Conservation (phyloP, 2,797 vertebrate species). For the Falco peregrinus region DNA sequence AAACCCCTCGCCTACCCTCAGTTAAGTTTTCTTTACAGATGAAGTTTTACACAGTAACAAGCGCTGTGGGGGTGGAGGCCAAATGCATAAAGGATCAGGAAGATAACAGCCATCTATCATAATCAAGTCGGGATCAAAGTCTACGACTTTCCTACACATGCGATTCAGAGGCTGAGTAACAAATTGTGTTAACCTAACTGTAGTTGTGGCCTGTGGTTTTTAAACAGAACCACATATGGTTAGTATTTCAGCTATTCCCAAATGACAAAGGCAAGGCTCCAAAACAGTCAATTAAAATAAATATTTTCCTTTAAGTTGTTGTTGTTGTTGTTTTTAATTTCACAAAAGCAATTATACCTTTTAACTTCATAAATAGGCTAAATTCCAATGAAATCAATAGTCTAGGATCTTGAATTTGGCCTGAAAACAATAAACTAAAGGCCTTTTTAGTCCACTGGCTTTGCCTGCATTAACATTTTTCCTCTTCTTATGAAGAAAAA, state of each 20-base stretch:
- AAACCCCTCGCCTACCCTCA: neutral
- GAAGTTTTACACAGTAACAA: neutral
- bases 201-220: constrained; percentile 26
- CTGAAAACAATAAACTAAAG: neutral
- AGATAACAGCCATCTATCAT: neutral
- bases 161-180: neutral
- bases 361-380: neutral
- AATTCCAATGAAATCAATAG: neutral
- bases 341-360: neutral
- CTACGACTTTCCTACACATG: neutral
- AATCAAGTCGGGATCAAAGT: neutral
- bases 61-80: neutral
- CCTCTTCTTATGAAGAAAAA: neutral
- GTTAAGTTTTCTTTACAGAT: neutral
- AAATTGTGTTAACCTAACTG: constrained; percentile 2
- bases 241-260: constrained; percentile 32
- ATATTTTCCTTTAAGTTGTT: neutral
- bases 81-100: neutral
- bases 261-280: neutral
- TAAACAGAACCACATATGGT: constrained; percentile 3
- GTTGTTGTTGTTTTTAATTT: neutral
- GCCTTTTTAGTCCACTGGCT: neutral
- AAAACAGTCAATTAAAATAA: constrained; percentile 6
- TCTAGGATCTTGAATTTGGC: neutral
- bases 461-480: neutral